Evolutionary conservation across 2,113 vertebrate species (phyloP).

Genomic region (Thamnophis sirtalis): DNA sequence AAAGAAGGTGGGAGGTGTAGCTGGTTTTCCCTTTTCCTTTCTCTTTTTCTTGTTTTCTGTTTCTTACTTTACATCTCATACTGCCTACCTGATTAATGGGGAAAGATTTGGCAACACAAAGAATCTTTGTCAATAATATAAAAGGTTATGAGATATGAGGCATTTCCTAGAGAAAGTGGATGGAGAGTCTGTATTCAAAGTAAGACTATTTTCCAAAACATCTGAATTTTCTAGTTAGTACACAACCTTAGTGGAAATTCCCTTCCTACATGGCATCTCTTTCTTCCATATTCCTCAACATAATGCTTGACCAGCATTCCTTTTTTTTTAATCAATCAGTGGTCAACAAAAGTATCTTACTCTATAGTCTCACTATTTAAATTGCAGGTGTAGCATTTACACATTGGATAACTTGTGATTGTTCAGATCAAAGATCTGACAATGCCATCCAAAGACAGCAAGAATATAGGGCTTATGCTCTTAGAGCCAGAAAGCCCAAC

Average conservation of each 20-base stretch:
- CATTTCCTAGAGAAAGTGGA: not conserved
- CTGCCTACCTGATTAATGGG: not conserved
- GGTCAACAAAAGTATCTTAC: not conserved
- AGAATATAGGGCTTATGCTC: not conserved
- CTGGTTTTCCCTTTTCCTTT: too few species aligned
- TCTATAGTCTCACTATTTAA: conserved; percentile 10
- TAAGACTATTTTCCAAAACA: not conserved
- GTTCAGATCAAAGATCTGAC: conserved; percentile 8
- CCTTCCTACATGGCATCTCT: not conserved
- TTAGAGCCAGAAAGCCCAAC: conserved; percentile 6
- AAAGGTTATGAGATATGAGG: not conserved
- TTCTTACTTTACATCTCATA: not conserved
- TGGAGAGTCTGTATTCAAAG: not conserved
- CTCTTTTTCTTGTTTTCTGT: too few species aligned
- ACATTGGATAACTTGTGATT: conserved; percentile 8
- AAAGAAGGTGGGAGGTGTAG: too few species aligned
- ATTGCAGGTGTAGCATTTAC: conserved; percentile 5
- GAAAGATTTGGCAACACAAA: not conserved
- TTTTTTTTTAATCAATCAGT: not conserved
- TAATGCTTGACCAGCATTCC: not conserved
- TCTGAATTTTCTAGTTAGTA: not conserved
- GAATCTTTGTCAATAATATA: not conserved
- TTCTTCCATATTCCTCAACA: not conserved
- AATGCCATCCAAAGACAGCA: not conserved
- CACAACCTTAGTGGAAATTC: not conserved